Evolutionary conservation across 2,113 vertebrate species (phyloP).

Genomic region (Sinosuthora webbiana): DNA sequence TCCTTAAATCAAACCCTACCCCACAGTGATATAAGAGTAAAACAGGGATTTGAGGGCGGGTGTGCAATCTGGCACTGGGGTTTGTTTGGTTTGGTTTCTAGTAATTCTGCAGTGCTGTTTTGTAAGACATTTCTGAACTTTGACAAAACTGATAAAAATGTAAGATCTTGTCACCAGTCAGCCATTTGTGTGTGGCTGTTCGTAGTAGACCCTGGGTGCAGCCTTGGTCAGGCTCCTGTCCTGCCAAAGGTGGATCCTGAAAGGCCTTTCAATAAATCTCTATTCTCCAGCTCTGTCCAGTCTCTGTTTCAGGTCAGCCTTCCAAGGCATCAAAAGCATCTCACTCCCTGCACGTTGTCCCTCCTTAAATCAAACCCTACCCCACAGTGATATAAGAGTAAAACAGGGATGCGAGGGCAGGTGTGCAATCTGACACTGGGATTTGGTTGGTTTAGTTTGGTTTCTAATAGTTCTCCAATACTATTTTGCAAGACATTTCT

Average conservation of each 20-base stretch:
- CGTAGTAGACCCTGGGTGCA: too few species aligned
- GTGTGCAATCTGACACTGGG: not conserved
- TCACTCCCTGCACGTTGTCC: not conserved
- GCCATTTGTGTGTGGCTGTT: too few species aligned
- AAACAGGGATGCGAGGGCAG: not conserved
- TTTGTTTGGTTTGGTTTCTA: not conserved
- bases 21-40: not conserved
- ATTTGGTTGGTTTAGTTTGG: not conserved
- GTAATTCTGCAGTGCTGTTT: not conserved
- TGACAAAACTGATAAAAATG: too few species aligned
- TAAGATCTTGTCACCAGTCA: too few species aligned
- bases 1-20: slow-evolving; percentile 28
- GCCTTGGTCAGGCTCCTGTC: too few species aligned
- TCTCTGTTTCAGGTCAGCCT: too few species aligned
- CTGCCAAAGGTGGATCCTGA: too few species aligned
- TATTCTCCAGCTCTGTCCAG: too few species aligned
- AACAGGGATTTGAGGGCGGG: not conserved
- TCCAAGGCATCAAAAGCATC: not conserved
- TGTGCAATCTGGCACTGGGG: not conserved
- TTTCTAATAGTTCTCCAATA: not conserved
- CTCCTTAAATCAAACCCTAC: slow-evolving; percentile 20
- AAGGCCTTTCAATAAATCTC: too few species aligned
- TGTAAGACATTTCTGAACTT: not conserved
- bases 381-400: not conserved
- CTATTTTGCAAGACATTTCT: not conserved